Evolutionary conservation across 2,113 vertebrate genomes (phyloP).

Genomic region (Peromyscus polionotus): DNA sequence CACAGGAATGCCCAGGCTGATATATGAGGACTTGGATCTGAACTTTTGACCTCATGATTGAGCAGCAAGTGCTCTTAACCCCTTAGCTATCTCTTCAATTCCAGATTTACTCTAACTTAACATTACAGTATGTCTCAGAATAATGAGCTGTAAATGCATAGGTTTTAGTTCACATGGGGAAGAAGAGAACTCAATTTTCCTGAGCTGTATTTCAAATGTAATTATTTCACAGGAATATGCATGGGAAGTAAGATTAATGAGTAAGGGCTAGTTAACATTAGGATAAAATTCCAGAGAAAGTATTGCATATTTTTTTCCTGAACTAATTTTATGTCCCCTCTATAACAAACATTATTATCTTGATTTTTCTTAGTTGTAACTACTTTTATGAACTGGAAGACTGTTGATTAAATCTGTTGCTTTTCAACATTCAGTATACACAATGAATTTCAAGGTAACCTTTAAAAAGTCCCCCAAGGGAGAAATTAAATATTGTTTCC

Average conservation of each 20-base stretch:
- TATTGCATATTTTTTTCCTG: constrained; percentile 3
- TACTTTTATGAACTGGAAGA: constrained; percentile 23
- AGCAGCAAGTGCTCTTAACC: neutral
- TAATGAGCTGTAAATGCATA: constrained; percentile 14
- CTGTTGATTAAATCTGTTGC: constrained; percentile 41
- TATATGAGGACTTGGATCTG: too few relatives aligned
- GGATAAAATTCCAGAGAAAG: constrained; percentile 38
- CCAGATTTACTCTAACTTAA: constrained; percentile 41
- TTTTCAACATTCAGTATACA: constrained; percentile 55
- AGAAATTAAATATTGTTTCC: constrained; percentile 37
- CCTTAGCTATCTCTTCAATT: neutral
- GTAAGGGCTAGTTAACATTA: constrained; percentile 34
- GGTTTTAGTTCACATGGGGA: constrained; percentile 14
- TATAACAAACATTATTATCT: neutral
- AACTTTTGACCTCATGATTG: neutral
- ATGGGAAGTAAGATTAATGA: neutral
- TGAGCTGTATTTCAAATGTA: constrained; percentile 53
- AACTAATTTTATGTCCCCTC: neutral
- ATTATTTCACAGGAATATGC: constrained; percentile 26
- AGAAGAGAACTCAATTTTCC: neutral
- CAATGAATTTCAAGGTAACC: constrained; percentile 52
- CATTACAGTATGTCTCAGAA: constrained; percentile 12
- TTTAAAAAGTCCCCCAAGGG: constrained; percentile 44
- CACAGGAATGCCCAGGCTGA: neutral
- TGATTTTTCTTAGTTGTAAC: constrained; percentile 46